Percentiles rank a stretch among this genome's conserved stretches.
These are phyloP conservation scores for Diploscapter pachys DNA, from an alignment of 1,140 invertebrate genomes.

Conservation along the genomic window DNA sequence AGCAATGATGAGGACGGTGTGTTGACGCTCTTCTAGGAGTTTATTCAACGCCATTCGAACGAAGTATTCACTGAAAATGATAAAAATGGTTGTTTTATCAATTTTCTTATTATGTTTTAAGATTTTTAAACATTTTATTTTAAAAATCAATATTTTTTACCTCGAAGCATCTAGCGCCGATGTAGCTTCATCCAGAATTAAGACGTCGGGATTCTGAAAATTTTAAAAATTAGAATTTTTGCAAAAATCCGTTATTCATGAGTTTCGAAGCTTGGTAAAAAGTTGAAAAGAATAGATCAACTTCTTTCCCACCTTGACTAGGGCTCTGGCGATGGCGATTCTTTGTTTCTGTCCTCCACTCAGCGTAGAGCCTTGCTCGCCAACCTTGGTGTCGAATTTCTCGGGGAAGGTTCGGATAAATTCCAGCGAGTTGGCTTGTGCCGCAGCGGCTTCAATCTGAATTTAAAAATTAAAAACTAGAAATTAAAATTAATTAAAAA, in stretches of 20 bases:
- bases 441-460: constrained; percentile 58
- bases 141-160: constrained; percentile 54
- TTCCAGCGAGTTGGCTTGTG: constrained; percentile 61
- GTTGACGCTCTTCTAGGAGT: constrained; percentile 59
- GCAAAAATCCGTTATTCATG: constrained; percentile 55
- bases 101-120: too few species aligned
- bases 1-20: constrained; percentile 58
- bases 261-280: constrained; percentile 56
- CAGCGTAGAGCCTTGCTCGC: constrained; percentile 63
- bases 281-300: too few species aligned
- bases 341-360: constrained; percentile 59
- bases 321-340: constrained; percentile 55
- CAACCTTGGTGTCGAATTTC: constrained; percentile 63
- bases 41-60: constrained; percentile 61
- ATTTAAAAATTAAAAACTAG: constrained; percentile 15
- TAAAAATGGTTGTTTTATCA: too few species aligned
- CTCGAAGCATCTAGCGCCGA: constrained; percentile 63
- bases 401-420: constrained; percentile 62
- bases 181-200: constrained; percentile 65
- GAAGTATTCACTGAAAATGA: constrained; percentile 47
- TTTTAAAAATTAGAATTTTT: background rate
- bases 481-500: background rate
- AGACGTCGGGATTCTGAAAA: constrained; percentile 62
- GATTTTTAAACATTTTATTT: too few species aligned
- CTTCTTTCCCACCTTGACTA: constrained; percentile 58